Percentiles rank a stretch among this genome's conserved stretches.
Evolutionary conservation across 2,797 vertebrate species (phyloP).

Genomic region (Labeo calbasu): DNA sequence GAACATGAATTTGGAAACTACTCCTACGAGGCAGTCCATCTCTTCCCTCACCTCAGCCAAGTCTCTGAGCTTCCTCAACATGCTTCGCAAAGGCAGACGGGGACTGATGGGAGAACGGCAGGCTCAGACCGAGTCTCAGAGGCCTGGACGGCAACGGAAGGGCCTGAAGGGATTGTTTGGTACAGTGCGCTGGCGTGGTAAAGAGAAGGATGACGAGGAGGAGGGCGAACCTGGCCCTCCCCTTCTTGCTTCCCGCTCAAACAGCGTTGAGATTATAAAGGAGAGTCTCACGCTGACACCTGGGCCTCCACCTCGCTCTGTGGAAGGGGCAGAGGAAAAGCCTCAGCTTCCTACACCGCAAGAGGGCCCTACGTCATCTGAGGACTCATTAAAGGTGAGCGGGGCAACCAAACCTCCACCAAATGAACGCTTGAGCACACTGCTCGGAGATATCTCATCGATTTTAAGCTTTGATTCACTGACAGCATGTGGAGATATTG

Average conservation of each 20-base stretch:
- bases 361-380: slow-evolving; percentile 57
- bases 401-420: slow-evolving; percentile 70
- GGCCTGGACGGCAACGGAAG: slow-evolving; percentile 82
- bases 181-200: slow-evolving; percentile 85
- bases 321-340: slow-evolving; percentile 64
- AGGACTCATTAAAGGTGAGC: slow-evolving; percentile 64
- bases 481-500: slow-evolving; percentile 92
- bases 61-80: slow-evolving; percentile 91
- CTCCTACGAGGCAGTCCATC: slow-evolving; percentile 76
- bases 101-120: slow-evolving; percentile 74
- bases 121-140: slow-evolving; percentile 83
- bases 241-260: slow-evolving; percentile 79
- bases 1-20: slow-evolving; percentile 56
- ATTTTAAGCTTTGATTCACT: slow-evolving; percentile 98
- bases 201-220: slow-evolving; percentile 82
- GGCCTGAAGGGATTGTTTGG: slow-evolving; percentile 90
- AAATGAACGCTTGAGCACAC: slow-evolving; percentile 85
- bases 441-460: slow-evolving; percentile 97
- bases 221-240: slow-evolving; percentile 79
- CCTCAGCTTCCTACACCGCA: slow-evolving; percentile 11
- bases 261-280: slow-evolving; percentile 84
- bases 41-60: slow-evolving; percentile 82
- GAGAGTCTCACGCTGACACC: slow-evolving; percentile 80
- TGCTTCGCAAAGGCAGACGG: slow-evolving; percentile 83
- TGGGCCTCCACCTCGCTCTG: slow-evolving; percentile 68